Conservation (phyloP, 2,797 vertebrate genomes). For the Pantherophis alleghaniensis region DNA sequence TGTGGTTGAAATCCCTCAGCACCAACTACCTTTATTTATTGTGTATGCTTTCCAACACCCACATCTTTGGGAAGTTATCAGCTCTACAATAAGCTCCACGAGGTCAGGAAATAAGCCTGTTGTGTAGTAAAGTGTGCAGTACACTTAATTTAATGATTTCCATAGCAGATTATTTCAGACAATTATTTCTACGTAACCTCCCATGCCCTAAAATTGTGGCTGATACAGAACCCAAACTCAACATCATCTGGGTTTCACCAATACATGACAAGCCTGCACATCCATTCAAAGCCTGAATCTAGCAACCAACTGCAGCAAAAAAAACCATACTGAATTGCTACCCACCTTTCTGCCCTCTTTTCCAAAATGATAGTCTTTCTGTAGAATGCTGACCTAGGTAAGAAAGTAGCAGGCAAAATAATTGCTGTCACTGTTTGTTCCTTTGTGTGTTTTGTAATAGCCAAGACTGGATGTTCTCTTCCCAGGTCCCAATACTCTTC, state of each 20-base stretch:
- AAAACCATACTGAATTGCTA: not conserved
- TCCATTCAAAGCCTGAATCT: not conserved
- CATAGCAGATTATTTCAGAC: not conserved
- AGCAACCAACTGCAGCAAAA: not conserved
- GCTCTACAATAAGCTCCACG: not conserved
- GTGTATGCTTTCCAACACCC: not conserved
- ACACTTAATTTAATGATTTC: not conserved
- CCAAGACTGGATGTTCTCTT: not conserved
- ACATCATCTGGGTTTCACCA: not conserved
- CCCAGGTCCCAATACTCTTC: not conserved
- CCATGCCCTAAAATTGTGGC: not conserved
- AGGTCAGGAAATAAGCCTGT: not conserved
- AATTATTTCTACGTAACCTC: not conserved
- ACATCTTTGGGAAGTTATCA: not conserved
- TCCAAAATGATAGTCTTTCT: not conserved
- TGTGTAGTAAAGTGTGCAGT: not conserved
- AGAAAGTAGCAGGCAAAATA: not conserved
- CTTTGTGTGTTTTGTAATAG: not conserved
- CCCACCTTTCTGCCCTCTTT: not conserved
- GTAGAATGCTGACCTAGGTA: not conserved
- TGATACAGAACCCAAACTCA: not conserved
- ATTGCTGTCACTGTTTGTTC: not conserved
- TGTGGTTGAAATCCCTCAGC: not conserved
- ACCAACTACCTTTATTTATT: not conserved
- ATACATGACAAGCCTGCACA: not conserved